Evolutionary conservation across 2,797 vertebrate genomes (phyloP), one percentile per base, ranked within the genome.

Genomic region (Poecilia gillii): DNA sequence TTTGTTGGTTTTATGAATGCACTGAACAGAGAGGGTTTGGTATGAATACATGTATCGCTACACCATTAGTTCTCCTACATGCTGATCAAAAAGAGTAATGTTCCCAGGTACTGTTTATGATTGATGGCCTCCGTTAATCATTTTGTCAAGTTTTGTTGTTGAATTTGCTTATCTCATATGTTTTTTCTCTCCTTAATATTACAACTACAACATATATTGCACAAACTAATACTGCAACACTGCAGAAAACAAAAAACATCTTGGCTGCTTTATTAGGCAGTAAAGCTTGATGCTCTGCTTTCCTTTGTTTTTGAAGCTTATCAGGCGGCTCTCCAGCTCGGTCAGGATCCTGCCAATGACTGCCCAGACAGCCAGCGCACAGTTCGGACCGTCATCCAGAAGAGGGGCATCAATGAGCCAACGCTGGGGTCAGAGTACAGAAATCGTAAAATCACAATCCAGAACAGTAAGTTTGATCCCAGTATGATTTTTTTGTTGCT

Each of bases 361-460:
- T 99, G 98, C 81, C 96, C 95, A 0, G 98, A 99, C 90, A 94
- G 90, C 66, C 97, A 97, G 91, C 95, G 98, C 39, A 96, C 94
- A 14, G 90, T 99, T 68, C 97, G 98, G 47, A 96, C 96, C 0
- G 97, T 99, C 80, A 95, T 97, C 92, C 98, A 99, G 96, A 97
- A 97, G 79, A 95, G 93, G 0, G 98, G 98, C 20, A 82, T 94
- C 73, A 98, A 91, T 31, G 97, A 98, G 77, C 95, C 98, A 0
- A 95, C 94, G 0, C 93, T 99, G 88, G 98, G 98, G 0, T 59
- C 90, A 0, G 97, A 99, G 49, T 99, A 99, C 94, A 94, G 94
- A 71, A 95, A 98, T 25, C 96, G 98, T 5, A 99, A 94, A 93
- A 98, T 99, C 87, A 97, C 97, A 90, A 96, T 99, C 78, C 97